These are phyloP conservation scores for Scrobipalpa costella DNA, from an alignment of 2,888 invertebrate genomes.

Conservation along the genomic window DNA sequence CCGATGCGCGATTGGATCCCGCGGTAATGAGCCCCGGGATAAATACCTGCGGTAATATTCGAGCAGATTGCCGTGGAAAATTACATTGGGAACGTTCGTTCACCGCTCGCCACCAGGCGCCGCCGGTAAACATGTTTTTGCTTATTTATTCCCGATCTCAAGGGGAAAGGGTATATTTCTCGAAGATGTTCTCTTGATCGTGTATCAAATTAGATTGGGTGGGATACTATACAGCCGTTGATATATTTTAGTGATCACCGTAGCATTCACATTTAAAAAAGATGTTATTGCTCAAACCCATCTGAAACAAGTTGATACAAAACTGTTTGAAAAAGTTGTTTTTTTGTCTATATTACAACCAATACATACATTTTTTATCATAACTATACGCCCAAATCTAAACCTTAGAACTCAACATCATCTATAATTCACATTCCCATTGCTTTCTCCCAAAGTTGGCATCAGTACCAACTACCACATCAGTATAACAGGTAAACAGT, in stretches of 20 bases:
- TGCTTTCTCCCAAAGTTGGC: conserved; percentile 4
- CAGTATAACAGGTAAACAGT: not conserved
- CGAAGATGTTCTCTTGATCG: conserved; percentile 32
- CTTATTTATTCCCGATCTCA: conserved; percentile 41
- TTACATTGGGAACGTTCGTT: conserved; percentile 47
- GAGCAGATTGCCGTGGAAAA: conserved; percentile 57
- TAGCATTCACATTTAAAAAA: not conserved
- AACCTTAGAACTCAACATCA: not conserved
- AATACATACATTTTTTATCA: too few relatives aligned
- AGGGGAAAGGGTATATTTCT: conserved; percentile 31
- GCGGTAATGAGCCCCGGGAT: conserved; percentile 66
- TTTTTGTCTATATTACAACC: too few relatives aligned
- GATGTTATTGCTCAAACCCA: too few relatives aligned
- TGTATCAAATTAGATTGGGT: conserved; percentile 34
- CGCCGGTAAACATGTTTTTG: conserved; percentile 52
- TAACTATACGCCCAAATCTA: too few relatives aligned
- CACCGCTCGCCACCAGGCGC: conserved; percentile 27
- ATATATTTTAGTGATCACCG: not conserved
- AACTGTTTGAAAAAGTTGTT: too few relatives aligned
- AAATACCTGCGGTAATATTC: conserved; percentile 63
- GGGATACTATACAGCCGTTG: not conserved
- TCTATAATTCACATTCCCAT: not conserved
- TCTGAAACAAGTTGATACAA: too few relatives aligned
- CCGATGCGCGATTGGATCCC: conserved; percentile 57
- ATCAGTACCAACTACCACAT: conserved; percentile 14